Conservation (phyloP, 1,140 invertebrate genomes). For the Adoxophyes honmai region DNA sequence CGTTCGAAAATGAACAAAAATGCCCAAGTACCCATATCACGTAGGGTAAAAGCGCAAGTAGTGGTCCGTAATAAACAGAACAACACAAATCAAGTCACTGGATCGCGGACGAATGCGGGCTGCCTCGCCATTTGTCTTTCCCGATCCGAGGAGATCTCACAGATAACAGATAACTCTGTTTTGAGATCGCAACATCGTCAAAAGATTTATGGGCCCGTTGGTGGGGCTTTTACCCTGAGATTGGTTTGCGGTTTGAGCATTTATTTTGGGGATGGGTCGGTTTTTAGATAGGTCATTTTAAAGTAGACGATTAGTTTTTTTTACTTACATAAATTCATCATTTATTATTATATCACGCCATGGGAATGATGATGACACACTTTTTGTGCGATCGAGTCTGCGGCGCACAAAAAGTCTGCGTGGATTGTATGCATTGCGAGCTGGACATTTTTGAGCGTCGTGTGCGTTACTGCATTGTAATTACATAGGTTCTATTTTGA, state of each 20-base stretch:
- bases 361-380: too few species aligned
- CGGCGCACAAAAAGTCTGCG: too few species aligned
- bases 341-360: too few species aligned
- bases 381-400: too few species aligned
- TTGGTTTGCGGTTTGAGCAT: too few species aligned
- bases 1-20: neutral
- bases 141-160: neutral
- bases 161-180: conserved; percentile 12
- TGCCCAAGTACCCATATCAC: neutral
- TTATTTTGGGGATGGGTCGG: neutral
- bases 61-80: conserved; percentile 13
- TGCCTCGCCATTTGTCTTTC: conserved; percentile 2
- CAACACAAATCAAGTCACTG: conserved; percentile 8
- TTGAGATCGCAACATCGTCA: conserved; percentile 3
- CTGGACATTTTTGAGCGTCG: too few species aligned
- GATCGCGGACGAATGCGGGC: neutral
- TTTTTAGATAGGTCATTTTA: too few species aligned
- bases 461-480: too few species aligned
- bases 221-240: neutral
- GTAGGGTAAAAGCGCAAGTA: neutral
- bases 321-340: too few species aligned
- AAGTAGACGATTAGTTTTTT: too few species aligned
- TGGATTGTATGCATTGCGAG: too few species aligned
- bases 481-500: too few species aligned
- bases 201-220: conserved; percentile 11